phyloP scores from a whole-genome alignment of 2,888 invertebrate genomes.

The Phasia obesa region DNA sequence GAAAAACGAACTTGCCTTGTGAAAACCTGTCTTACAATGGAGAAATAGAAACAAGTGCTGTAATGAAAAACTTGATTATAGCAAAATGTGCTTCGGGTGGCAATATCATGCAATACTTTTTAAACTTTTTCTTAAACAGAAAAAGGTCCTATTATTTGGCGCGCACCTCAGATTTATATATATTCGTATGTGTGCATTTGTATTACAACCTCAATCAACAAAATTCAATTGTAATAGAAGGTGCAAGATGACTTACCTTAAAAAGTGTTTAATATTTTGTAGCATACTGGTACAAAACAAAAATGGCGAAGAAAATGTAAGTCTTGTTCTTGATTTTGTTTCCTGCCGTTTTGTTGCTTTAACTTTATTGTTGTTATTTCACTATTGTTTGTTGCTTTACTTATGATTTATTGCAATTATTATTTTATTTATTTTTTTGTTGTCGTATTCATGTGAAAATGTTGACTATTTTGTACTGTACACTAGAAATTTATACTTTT shows the following conservation, averaged over 20 bases:
- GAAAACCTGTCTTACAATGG: too few relatives aligned
- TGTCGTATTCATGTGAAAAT: conserved; percentile 17
- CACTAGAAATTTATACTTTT: background rate
- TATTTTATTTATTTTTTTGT: conserved; percentile 15
- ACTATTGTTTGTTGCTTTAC: conserved; percentile 25
- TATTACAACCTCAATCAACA: background rate
- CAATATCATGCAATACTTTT: too few relatives aligned
- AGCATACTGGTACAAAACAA: conserved; percentile 7
- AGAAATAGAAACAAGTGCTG: too few relatives aligned
- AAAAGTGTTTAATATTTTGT: conserved; percentile 14
- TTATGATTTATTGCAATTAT: conserved; percentile 36
- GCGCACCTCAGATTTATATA: background rate
- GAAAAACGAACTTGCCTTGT: too few relatives aligned
- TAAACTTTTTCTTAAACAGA: too few relatives aligned
- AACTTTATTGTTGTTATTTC: conserved; percentile 1
- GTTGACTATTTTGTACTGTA: conserved; percentile 33
- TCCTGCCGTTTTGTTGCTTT: conserved; percentile 36
- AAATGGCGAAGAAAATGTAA: conserved; percentile 8
- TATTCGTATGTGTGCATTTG: background rate
- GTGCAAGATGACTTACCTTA: conserved; percentile 41
- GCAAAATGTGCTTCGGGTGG: too few relatives aligned
- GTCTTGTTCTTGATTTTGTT: conserved; percentile 31
- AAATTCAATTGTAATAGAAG: background rate
- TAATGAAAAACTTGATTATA: too few relatives aligned
- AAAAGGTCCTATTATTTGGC: too few relatives aligned